A percentile compares a stretch with the other conserved stretches of the same genome.
Conservation (phyloP, 2,113 vertebrate species). For the Chaetorhynchus papuensis region DNA sequence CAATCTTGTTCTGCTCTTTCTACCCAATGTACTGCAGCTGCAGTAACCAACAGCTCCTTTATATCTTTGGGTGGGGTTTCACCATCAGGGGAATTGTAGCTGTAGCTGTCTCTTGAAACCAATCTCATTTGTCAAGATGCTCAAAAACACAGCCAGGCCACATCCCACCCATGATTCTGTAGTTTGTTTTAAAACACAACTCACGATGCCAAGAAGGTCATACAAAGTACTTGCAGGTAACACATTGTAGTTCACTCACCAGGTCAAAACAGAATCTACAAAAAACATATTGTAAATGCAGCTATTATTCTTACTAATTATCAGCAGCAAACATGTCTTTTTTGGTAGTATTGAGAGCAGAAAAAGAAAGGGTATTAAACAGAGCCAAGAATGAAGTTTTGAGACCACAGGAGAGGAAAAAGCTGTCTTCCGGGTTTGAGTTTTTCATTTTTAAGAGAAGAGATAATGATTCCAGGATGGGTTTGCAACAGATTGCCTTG, state of each 20-base stretch:
- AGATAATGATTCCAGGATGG: neutral
- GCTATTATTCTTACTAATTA: neutral
- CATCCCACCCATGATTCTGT: neutral
- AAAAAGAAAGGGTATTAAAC: neutral
- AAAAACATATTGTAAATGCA: neutral
- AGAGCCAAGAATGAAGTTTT: neutral
- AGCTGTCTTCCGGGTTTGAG: neutral
- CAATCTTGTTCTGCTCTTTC: neutral
- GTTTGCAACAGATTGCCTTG: neutral
- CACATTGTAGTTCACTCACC: neutral
- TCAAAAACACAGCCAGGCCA: neutral
- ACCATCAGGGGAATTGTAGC: neutral
- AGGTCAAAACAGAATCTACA: neutral
- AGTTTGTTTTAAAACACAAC: neutral
- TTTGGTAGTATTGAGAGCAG: neutral
- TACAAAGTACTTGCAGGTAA: neutral
- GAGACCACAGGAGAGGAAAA: neutral
- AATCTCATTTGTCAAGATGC: neutral
- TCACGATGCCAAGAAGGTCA: neutral
- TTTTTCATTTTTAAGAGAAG: neutral
- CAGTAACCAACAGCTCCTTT: neutral
- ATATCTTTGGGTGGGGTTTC: neutral
- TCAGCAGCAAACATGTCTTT: neutral
- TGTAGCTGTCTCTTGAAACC: neutral
- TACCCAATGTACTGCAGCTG: neutral